A percentile compares a stretch with the other conserved stretches of the same genome.
phyloP scores from a whole-genome alignment of 1,140 invertebrate genomes.

The Bombus terrestris region DNA sequence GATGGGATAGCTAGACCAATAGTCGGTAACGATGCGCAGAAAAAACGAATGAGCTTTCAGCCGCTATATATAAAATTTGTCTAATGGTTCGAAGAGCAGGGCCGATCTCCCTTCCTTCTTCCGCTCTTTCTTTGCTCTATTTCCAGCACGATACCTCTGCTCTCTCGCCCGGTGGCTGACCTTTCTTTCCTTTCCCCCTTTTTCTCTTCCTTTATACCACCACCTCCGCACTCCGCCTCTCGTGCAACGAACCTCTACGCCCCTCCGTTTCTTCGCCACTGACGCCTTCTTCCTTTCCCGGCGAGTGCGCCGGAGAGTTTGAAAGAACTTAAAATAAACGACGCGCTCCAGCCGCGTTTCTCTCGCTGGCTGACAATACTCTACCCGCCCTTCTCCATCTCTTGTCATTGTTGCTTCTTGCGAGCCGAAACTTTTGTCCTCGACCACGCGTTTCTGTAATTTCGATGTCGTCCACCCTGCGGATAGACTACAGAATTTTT shows the following conservation, averaged over 20 bases:
- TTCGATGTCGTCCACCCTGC: neutral
- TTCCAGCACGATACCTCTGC: slow-evolving; percentile 58
- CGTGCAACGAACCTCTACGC: neutral
- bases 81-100: slow-evolving; percentile 74
- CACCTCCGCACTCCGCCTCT: neutral
- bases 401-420: slow-evolving; percentile 58
- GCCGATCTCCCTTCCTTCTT: slow-evolving; percentile 30
- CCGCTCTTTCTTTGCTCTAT: slow-evolving; percentile 61
- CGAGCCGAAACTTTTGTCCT: slow-evolving; percentile 51
- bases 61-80: slow-evolving; percentile 79
- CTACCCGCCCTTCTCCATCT: neutral
- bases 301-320: slow-evolving; percentile 66
- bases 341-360: slow-evolving; percentile 53
- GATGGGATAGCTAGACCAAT: slow-evolving; percentile 18
- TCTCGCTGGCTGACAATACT: slow-evolving; percentile 61
- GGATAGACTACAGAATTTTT: too few relatives aligned
- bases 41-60: slow-evolving; percentile 66
- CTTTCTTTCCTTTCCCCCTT: slow-evolving; percentile 44
- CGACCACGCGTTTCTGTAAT: slow-evolving; percentile 8
- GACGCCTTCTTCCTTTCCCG: slow-evolving; percentile 51
- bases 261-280: slow-evolving; percentile 30
- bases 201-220: slow-evolving; percentile 46
- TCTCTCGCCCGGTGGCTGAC: slow-evolving; percentile 34
- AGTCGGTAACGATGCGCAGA: slow-evolving; percentile 42
- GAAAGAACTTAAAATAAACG: slow-evolving; percentile 80